Evolutionary conservation across 2,797 vertebrate species (phyloP).

Genomic region (Myoxocephalus aenaeus): DNA sequence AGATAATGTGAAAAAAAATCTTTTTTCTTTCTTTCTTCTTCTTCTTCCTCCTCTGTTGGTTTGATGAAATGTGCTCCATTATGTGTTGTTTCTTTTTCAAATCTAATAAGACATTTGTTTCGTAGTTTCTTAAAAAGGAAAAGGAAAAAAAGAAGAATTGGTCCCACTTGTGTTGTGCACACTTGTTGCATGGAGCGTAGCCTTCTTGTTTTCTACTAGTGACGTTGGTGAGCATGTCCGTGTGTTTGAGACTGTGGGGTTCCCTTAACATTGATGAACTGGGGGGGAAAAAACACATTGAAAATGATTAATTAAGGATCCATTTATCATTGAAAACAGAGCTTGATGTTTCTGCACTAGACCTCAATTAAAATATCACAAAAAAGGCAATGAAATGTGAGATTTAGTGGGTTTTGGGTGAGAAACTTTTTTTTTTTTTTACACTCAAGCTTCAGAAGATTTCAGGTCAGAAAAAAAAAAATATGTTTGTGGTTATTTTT

Average conservation of each 20-base stretch:
- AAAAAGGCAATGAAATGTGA: not conserved
- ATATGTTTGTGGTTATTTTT: not conserved
- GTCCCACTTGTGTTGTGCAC: slow-evolving; percentile 81
- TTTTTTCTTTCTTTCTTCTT: slow-evolving; percentile 36
- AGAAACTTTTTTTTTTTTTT: not conserved
- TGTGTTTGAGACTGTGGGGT: slow-evolving; percentile 55
- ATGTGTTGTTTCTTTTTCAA: slow-evolving; percentile 49
- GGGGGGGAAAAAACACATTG: not conserved
- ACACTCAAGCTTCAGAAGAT: not conserved
- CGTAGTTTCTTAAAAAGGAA: slow-evolving; percentile 67
- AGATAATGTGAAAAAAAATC: slow-evolving; percentile 87
- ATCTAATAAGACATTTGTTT: slow-evolving; percentile 66
- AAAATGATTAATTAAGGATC: slow-evolving; percentile 13
- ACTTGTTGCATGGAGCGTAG: slow-evolving; percentile 85
- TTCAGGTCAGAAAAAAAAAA: not conserved
- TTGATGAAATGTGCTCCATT: slow-evolving; percentile 77
- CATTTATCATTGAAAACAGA: slow-evolving; percentile 15
- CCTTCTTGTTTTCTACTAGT: slow-evolving; percentile 76
- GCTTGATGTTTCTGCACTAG: slow-evolving; percentile 38
- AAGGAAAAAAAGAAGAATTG: slow-evolving; percentile 48
- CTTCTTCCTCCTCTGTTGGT: slow-evolving; percentile 56
- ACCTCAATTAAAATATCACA: slow-evolving; percentile 30
- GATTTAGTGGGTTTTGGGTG: slow-evolving; percentile 13
- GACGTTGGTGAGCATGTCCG: slow-evolving; percentile 81
- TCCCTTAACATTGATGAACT: slow-evolving; percentile 32